phyloP scores from a whole-genome alignment of 2,888 invertebrate genomes.

The Rhogogaster chlorosoma region DNA sequence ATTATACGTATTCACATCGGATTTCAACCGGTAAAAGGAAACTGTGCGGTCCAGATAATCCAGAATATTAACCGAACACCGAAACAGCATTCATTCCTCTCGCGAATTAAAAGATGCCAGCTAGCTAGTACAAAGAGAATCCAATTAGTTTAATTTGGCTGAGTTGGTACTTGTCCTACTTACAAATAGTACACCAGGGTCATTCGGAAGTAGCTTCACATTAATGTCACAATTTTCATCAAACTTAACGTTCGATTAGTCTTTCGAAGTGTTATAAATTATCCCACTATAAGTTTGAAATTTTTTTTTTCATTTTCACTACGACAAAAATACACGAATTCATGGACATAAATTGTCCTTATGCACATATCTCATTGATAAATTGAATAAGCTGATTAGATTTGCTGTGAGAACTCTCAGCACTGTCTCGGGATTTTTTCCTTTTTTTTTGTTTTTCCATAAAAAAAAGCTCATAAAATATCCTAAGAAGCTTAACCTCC shows the following conservation, averaged over 20 bases:
- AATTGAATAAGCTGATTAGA: conserved; percentile 21
- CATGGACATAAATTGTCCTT: background rate
- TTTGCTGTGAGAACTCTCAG: background rate
- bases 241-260: background rate
- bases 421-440: background rate
- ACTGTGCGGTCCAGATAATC: background rate
- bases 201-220: background rate
- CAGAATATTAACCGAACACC: background rate
- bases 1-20: background rate
- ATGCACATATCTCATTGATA: background rate
- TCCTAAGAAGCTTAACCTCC: conserved; percentile 27
- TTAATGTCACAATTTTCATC: background rate
- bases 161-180: conserved; percentile 69
- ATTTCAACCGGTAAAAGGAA: background rate
- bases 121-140: conserved; percentile 46
- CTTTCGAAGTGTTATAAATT: background rate
- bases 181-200: conserved; percentile 34
- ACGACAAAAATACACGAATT: background rate
- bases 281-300: background rate
- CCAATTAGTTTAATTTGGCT: conserved; percentile 68
- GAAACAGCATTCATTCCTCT: background rate
- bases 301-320: background rate
- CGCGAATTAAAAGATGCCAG: background rate
- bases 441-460: no score
- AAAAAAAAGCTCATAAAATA: background rate